These are phyloP conservation scores for Melanaphis sacchari DNA, from an alignment of 1,140 invertebrate species.

Conservation along the genomic window DNA sequence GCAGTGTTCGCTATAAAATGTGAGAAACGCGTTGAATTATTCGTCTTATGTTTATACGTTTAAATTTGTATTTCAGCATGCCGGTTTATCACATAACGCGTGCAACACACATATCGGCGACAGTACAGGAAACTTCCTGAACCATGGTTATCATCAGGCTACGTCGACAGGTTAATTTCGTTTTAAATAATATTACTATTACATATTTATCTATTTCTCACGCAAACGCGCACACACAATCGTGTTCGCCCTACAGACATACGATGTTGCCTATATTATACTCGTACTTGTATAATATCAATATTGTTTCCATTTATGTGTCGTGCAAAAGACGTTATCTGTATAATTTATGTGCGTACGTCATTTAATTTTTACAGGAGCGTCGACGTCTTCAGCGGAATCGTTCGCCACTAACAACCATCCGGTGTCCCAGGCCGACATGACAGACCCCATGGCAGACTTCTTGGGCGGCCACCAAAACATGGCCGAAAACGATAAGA, in stretches of 20 bases:
- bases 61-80: constrained; percentile 46
- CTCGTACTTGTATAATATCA: neutral
- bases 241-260: neutral
- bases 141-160: constrained; percentile 40
- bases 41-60: neutral
- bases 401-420: constrained; percentile 4
- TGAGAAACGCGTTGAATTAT: neutral
- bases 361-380: constrained; percentile 17
- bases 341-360: neutral
- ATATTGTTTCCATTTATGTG: neutral
- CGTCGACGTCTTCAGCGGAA: constrained; percentile 30
- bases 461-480: neutral
- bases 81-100: constrained; percentile 40
- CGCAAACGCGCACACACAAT: neutral
- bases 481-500: constrained; percentile 33
- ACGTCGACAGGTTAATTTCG: constrained; percentile 30
- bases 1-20: neutral
- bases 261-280: neutral
- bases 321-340: neutral
- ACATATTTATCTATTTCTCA: neutral
- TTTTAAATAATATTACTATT: neutral
- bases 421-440: neutral
- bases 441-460: constrained; percentile 34
- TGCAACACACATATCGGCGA: constrained; percentile 44
- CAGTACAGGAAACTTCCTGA: constrained; percentile 40